Evolutionary conservation across 2,113 vertebrate species (phyloP).

Genomic region (Osmerus mordax): DNA sequence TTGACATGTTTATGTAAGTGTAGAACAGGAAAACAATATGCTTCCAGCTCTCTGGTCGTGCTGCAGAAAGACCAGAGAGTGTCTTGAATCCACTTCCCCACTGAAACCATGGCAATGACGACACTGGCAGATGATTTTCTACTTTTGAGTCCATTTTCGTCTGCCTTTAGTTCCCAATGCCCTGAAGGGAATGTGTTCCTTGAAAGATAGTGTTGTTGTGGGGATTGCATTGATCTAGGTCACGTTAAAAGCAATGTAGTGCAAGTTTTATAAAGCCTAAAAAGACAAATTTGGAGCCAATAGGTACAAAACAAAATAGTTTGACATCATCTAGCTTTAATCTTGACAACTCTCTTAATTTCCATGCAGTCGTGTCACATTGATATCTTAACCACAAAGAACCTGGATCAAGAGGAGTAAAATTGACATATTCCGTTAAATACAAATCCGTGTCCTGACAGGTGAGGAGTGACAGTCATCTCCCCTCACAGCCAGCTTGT

Average conservation of each 20-base stretch:
- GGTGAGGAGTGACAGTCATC: background rate
- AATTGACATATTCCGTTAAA: slow-evolving; percentile 16
- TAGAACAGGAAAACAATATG: background rate
- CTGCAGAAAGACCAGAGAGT: background rate
- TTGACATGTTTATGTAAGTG: background rate
- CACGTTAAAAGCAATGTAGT: background rate
- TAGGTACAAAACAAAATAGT: background rate
- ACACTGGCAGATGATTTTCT: slow-evolving; percentile 26
- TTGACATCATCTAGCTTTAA: too few relatives aligned
- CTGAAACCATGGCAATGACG: slow-evolving; percentile 6
- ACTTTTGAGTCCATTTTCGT: slow-evolving; percentile 13
- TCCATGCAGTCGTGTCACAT: slow-evolving; percentile 18
- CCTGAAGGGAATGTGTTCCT: slow-evolving; percentile 1
- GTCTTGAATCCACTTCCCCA: background rate
- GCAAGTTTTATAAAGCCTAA: slow-evolving; percentile 18
- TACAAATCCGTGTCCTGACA: background rate
- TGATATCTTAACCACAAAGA: slow-evolving; percentile 2
- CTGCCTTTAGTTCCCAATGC: slow-evolving; percentile 6
- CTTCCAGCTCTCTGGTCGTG: background rate
- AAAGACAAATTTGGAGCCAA: slow-evolving; percentile 14
- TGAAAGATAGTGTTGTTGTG: background rate
- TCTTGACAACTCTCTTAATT: slow-evolving; percentile 1
- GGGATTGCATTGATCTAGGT: slow-evolving; percentile 19
- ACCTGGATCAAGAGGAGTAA: slow-evolving; percentile 3
- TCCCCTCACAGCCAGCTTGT: background rate